Evolutionary conservation across 2,888 invertebrate species (phyloP).

Genomic region (Lottia scabra): DNA sequence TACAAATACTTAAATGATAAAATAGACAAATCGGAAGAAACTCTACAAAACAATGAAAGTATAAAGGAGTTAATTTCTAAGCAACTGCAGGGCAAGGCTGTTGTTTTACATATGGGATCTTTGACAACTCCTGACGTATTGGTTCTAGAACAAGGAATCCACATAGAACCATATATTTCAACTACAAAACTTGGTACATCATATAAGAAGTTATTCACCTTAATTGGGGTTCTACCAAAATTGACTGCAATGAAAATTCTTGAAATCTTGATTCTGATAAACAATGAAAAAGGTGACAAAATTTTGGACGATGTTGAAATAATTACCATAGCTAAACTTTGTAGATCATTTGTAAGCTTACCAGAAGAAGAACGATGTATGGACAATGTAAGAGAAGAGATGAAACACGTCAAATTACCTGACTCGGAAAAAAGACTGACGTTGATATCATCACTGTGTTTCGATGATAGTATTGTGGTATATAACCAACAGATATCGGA

Average conservation of each 20-base stretch:
- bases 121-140: neutral
- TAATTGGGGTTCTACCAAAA: neutral
- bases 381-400: too few species aligned
- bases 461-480: slow-evolving; percentile 46
- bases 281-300: neutral
- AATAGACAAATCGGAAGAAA: neutral
- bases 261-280: neutral
- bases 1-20: neutral
- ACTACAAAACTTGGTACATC: too few species aligned
- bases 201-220: neutral
- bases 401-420: slow-evolving; percentile 12
- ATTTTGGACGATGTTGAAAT: neutral
- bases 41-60: too few species aligned
- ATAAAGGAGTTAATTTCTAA: neutral
- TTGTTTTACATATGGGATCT: neutral
- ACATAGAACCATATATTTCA: too few species aligned
- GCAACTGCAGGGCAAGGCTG: neutral
- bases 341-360: too few species aligned
- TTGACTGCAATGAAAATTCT: neutral
- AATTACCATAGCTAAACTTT: neutral
- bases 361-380: too few species aligned
- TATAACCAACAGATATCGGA: slow-evolving; percentile 32
- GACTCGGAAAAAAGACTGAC: slow-evolving; percentile 12
- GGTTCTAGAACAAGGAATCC: neutral
- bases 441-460: slow-evolving; percentile 34